A percentile compares a stretch with the other conserved stretches of the same genome.
phyloP scores from a whole-genome alignment of 2,888 invertebrate species.

The Protonemura montana region DNA sequence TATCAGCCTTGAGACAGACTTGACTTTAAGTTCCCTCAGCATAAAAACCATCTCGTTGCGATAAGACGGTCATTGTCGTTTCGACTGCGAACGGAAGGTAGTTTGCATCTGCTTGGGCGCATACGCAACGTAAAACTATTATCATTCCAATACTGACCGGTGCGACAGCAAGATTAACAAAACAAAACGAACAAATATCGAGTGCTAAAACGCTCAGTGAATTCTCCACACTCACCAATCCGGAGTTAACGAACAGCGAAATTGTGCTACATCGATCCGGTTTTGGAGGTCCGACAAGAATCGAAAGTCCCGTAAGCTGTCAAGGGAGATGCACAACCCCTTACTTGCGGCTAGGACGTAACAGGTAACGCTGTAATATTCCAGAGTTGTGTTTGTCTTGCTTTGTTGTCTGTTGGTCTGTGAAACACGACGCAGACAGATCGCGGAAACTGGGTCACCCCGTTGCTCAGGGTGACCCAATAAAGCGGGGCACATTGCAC shows the following conservation, averaged over 20 bases:
- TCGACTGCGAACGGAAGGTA: not conserved
- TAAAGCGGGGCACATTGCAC: not conserved
- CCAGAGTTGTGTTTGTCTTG: not conserved
- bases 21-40: not conserved
- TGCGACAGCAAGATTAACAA: too few relatives aligned
- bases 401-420: not conserved
- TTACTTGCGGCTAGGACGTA: not conserved
- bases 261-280: not conserved
- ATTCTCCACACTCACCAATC: too few relatives aligned
- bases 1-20: not conserved
- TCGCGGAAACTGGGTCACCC: not conserved
- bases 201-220: too few relatives aligned
- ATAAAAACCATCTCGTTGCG: not conserved
- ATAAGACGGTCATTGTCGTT: not conserved
- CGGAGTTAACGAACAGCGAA: too few relatives aligned
- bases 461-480: not conserved
- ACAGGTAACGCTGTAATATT: not conserved
- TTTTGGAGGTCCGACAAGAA: not conserved
- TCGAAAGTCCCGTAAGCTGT: too few relatives aligned
- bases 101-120: not conserved
- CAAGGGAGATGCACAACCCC: not conserved
- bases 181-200: too few relatives aligned
- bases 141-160: too few relatives aligned
- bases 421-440: not conserved
- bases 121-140: too few relatives aligned